Percentiles rank a stretch among this genome's conserved stretches.
These are phyloP conservation scores for Baccha elongata DNA, from an alignment of 2,888 invertebrate genomes.

Conservation along the genomic window DNA sequence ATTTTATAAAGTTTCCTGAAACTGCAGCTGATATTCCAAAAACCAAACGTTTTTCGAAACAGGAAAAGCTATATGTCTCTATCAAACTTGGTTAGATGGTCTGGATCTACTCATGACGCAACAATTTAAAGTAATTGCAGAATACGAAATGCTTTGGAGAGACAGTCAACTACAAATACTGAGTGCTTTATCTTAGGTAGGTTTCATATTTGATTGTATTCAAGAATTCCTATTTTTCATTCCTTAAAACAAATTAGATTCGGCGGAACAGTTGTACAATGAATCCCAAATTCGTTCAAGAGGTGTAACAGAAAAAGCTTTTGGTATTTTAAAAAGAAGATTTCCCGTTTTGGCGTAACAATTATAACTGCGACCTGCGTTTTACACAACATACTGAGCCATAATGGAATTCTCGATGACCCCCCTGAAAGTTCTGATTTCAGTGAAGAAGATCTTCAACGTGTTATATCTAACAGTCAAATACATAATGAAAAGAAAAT, in stretches of 20 bases:
- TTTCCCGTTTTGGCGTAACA: background rate
- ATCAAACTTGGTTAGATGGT: constrained; percentile 15
- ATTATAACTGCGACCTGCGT: background rate
- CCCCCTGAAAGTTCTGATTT: constrained; percentile 1
- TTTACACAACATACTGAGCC: background rate
- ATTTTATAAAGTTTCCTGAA: background rate
- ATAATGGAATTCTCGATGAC: background rate
- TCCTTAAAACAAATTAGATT: background rate
- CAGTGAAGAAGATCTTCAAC: constrained; percentile 12
- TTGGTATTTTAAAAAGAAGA: background rate
- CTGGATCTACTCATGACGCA: constrained; percentile 21
- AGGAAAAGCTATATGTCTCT: constrained; percentile 23
- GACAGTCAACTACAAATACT: background rate
- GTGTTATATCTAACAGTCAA: constrained; percentile 1
- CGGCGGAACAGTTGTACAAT: background rate
- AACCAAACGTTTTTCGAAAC: constrained; percentile 13
- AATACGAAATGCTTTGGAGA: background rate
- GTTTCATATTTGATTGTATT: no score
- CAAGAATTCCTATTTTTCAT: no score
- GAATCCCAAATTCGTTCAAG: background rate
- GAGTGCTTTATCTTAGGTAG: no score
- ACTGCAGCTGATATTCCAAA: background rate
- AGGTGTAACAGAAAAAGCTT: background rate
- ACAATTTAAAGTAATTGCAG: background rate
- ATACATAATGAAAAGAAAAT: background rate